Base-by-base conservation (phyloP, 2,888 invertebrate species). In the Ischnura elegans region DNA sequence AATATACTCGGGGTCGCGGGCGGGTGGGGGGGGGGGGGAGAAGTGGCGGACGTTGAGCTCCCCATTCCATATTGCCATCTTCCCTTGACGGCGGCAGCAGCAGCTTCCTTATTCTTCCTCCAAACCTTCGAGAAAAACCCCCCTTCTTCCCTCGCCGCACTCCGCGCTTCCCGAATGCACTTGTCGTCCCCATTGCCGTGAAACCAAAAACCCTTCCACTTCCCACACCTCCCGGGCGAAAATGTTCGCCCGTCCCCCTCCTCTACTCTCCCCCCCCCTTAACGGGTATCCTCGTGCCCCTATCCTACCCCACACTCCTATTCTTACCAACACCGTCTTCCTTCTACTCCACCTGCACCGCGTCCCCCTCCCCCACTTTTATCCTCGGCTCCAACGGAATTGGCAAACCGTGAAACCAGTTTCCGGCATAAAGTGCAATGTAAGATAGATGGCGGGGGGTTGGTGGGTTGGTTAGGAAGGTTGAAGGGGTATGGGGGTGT, bases 381-480 rank as follows among this genome's bases (percentile, higher is more conserved):
- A 29, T 55, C 61, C 90, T 43, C 90, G 66, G 86, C 45, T 46
- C 46, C 86, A 86, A 61, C 61, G 61, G 90, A 90, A 90, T 90
- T 90, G 90, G 90, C 90, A 76, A 90, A 90, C 61, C 90, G 90
- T 90, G 90, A 90, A 90, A 90, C 90, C 90, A 90, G 90, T 90
- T 90, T 90, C 90, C 90, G 90, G 90, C 90, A 90, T 90, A 66
- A 90, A 90, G 90, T 90, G 90, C 90, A 90, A 90, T 90, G 90
- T 90, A 90, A 90, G 90, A 90, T 55, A 66, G 90, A 66, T 55
- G 61, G 90, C 36, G 87, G 55, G 87, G n/a, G 46, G 43, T 43
- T 6, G 86, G 55, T 21, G 43, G 87, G 46, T 46, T n/a, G 87
- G 13, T 16, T 29, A 42, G 25, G 84, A 87, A n/a, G 47, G 47